Evolutionary conservation across 2,888 invertebrate species (phyloP).

Genomic region (Cynaeus angustus): DNA sequence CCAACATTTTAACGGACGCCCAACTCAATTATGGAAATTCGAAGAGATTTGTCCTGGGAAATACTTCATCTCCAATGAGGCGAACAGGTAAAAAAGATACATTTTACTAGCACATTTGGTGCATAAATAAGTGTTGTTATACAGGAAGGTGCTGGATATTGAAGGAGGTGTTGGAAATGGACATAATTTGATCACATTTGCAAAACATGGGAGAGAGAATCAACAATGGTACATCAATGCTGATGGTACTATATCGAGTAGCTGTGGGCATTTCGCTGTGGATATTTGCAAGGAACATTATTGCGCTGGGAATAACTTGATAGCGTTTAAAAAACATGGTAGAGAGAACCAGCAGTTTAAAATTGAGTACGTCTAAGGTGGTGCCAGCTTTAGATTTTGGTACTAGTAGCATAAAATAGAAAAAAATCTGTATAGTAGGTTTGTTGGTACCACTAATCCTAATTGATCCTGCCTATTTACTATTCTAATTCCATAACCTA

Average conservation of each 20-base stretch:
- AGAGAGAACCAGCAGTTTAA: constrained; percentile 23
- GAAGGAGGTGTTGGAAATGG: neutral
- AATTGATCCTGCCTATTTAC: too few species aligned
- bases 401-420: too few species aligned
- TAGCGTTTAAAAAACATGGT: constrained; percentile 16
- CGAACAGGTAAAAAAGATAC: constrained; percentile 26
- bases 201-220: constrained; percentile 17
- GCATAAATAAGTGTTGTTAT: neutral
- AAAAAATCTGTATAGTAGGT: too few species aligned
- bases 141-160: constrained; percentile 26
- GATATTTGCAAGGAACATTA: constrained; percentile 15
- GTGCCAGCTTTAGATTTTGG: too few species aligned
- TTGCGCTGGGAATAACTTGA: constrained; percentile 1
- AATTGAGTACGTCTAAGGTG: constrained; percentile 8
- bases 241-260: constrained; percentile 15
- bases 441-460: too few species aligned
- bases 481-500: too few species aligned
- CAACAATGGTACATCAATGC: constrained; percentile 28
- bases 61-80: constrained; percentile 19
- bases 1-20: constrained; percentile 14
- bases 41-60: neutral
- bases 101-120: neutral
- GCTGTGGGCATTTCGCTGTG: constrained; percentile 9
- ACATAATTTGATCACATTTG: constrained; percentile 8
- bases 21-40: constrained; percentile 16